phyloP scores from a whole-genome alignment of 1,140 invertebrate species.

The Penaeus chinensis region DNA sequence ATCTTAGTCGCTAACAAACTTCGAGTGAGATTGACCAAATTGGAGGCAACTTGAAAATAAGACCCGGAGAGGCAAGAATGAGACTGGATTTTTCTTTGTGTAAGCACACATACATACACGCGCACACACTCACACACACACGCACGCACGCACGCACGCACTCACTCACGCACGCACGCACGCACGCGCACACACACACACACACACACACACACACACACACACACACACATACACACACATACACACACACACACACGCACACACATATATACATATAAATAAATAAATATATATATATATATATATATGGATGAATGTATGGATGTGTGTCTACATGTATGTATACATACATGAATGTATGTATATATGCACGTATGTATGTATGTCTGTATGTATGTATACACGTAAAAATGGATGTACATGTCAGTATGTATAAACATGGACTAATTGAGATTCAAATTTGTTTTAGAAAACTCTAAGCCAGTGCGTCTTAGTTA shows the following conservation, averaged over 20 bases:
- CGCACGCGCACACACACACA: background rate
- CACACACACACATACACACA: background rate
- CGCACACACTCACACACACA: background rate
- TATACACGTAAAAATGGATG: background rate
- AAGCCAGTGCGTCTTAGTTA: no score
- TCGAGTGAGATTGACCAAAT: no score
- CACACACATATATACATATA: background rate
- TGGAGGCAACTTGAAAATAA: no score
- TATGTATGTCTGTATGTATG: background rate
- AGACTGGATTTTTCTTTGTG: conserved; percentile 65
- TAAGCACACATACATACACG: background rate
- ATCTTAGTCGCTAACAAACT: no score
- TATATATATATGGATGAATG: background rate
- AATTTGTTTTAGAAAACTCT: background rate
- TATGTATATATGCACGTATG: background rate
- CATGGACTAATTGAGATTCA: background rate
- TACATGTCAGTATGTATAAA: conserved; percentile 5
- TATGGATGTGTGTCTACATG: background rate
- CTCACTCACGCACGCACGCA: background rate
- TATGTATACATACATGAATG: background rate
- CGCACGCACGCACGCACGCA: background rate
- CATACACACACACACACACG: background rate
- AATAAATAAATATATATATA: background rate
- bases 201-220: background rate
- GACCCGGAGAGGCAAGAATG: no score